These are phyloP conservation scores for Enteromius argenteus DNA, from an alignment of 2,797 vertebrate genomes.

Conservation along the genomic window DNA sequence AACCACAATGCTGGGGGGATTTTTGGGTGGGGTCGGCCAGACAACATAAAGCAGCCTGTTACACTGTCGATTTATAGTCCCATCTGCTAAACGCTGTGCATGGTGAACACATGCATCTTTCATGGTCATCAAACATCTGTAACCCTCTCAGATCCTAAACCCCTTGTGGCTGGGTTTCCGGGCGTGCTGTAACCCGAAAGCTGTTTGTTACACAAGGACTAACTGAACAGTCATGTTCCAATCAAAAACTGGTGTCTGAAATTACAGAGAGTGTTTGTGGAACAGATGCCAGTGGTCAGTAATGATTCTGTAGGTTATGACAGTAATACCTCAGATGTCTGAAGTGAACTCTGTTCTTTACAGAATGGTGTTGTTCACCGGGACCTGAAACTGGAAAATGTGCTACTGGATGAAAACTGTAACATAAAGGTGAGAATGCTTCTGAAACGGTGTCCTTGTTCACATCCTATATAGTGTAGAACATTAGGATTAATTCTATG, in stretches of 20 bases:
- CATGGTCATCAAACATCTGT: constrained; percentile 47
- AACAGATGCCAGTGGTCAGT: constrained; percentile 71
- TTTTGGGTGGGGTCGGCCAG: constrained; percentile 46
- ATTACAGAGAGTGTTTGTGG: constrained; percentile 75
- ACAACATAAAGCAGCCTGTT: constrained; percentile 61
- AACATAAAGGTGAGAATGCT: constrained; percentile 92
- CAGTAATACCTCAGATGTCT: constrained; percentile 55
- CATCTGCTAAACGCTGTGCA: constrained; percentile 65
- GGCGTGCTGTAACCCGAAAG: constrained; percentile 67
- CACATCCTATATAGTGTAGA: not conserved
- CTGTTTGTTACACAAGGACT: constrained; percentile 63
- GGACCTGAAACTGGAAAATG: constrained; percentile 99
- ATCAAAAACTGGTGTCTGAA: constrained; percentile 70
- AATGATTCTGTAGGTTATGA: constrained; percentile 57
- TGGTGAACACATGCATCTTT: constrained; percentile 63
- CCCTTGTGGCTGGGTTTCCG: constrained; percentile 59
- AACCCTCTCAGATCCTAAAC: constrained; percentile 65
- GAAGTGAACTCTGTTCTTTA: constrained; percentile 58
- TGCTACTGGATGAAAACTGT: constrained; percentile 99
- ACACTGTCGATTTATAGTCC: constrained; percentile 52
- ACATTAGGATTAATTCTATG: not conserved
- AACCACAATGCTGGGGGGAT: constrained; percentile 53
- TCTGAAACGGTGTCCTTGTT: not conserved
- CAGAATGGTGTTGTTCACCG: constrained; percentile 98
- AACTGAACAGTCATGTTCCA: constrained; percentile 64